phyloP scores from a whole-genome alignment of 2,797 vertebrate genomes.

The Thripadectes ignobilis region DNA sequence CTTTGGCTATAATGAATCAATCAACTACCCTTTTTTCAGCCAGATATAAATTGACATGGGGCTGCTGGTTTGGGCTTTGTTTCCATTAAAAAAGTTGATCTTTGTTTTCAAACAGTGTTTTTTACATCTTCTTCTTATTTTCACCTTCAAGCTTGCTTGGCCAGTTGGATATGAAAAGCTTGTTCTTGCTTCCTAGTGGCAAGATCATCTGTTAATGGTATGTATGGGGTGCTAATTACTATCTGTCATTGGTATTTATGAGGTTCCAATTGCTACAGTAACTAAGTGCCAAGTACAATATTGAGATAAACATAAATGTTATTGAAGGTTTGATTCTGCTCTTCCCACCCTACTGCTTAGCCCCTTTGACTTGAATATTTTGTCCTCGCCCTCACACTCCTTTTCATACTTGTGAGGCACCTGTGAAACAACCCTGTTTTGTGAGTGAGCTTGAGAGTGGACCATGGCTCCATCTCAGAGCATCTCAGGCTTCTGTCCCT shows the following conservation, averaged over 20 bases:
- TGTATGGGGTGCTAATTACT: constrained; percentile 37
- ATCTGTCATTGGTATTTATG: constrained; percentile 27
- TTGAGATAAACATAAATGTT: constrained; percentile 31
- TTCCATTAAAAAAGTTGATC: not conserved
- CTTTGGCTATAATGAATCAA: constrained; percentile 42
- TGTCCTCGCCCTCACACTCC: not conserved
- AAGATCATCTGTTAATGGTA: not conserved
- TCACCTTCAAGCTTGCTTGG: not conserved
- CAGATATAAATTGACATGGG: constrained; percentile 23
- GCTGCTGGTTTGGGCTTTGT: not conserved
- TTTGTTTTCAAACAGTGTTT: not conserved
- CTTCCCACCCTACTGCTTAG: not conserved
- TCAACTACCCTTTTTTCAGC: constrained; percentile 37
- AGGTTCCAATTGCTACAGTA: not conserved
- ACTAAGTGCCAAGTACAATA: not conserved
- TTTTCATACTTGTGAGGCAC: not conserved
- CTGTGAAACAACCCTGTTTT: not conserved
- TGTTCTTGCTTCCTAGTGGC: not conserved
- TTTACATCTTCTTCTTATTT: constrained; percentile 9
- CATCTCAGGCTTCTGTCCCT: not conserved
- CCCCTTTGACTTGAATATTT: not conserved
- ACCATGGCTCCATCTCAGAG: not conserved
- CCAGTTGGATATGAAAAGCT: constrained; percentile 30
- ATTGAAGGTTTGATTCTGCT: not conserved
- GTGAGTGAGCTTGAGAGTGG: not conserved